Conservation (phyloP, 2,113 vertebrate genomes). For the Bostrychus sinensis region DNA sequence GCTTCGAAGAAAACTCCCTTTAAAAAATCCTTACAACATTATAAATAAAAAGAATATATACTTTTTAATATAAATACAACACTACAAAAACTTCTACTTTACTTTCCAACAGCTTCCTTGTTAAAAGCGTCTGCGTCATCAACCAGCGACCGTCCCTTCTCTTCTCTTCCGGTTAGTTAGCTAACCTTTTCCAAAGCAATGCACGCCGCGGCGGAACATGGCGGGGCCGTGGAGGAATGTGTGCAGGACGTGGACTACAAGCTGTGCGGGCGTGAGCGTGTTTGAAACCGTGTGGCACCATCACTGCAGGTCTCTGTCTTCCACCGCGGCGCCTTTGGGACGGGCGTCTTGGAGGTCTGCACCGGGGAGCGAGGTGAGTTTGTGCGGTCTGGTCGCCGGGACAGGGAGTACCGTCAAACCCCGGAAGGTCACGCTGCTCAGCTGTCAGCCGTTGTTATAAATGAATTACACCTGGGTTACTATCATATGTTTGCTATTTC, state of each 20-base stretch:
- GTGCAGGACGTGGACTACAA: constrained; percentile 47
- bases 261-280: constrained; percentile 12
- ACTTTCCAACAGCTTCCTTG: neutral
- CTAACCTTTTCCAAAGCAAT: neutral
- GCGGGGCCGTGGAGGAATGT: constrained; percentile 74
- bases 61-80: too few species aligned
- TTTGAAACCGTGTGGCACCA: constrained; percentile 30
- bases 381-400: neutral
- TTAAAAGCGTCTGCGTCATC: constrained; percentile 14
- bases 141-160: accelerated
- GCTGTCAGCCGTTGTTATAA: neutral
- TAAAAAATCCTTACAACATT: too few species aligned
- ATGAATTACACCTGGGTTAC: neutral
- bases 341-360: constrained; percentile 8
- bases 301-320: constrained; percentile 24
- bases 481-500: neutral
- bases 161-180: constrained; percentile 59
- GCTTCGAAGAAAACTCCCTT: too few species aligned
- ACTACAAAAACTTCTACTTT: too few species aligned
- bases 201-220: constrained; percentile 64
- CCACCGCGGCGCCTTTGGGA: constrained; percentile 3
- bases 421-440: constrained; percentile 70
- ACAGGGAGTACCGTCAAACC: constrained; percentile 30
- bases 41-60: too few species aligned
- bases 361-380: constrained; percentile 51